phyloP scores from a whole-genome alignment of 1,140 invertebrate species.

The Ostrea denselamellosa region DNA sequence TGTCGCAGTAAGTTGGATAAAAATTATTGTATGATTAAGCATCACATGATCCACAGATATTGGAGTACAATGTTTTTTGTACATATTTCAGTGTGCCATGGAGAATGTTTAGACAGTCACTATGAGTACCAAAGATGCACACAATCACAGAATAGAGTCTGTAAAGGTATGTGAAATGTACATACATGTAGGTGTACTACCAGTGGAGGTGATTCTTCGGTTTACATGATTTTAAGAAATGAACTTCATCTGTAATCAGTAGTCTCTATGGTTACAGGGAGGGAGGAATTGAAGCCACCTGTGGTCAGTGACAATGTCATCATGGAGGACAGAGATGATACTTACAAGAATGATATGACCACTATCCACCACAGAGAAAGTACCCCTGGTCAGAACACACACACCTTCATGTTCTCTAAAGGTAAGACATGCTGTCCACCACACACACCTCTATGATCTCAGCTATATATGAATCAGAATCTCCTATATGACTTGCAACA shows the following conservation, averaged over 20 bases:
- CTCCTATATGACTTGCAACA: too few relatives aligned
- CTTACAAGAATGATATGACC: constrained; percentile 6
- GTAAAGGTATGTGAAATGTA: constrained; percentile 59
- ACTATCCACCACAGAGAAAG: constrained; percentile 9
- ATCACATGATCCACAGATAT: background rate
- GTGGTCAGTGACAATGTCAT: constrained; percentile 45
- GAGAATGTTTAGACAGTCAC: constrained; percentile 58
- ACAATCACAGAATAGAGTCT: constrained; percentile 62
- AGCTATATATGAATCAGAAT: too few relatives aligned
- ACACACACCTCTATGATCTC: background rate
- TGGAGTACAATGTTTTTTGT: background rate
- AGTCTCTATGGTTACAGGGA: background rate
- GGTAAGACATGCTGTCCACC: background rate
- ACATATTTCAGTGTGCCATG: constrained; percentile 61
- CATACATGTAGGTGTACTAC: background rate
- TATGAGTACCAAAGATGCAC: constrained; percentile 68
- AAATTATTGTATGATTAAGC: background rate
- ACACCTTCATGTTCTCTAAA: background rate
- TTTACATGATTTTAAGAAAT: too few relatives aligned
- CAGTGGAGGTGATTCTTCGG: background rate
- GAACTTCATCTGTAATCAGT: too few relatives aligned
- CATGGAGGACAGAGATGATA: constrained; percentile 40
- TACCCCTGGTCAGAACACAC: background rate
- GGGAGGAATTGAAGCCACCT: constrained; percentile 24
- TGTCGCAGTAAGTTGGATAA: constrained; percentile 64